phyloP scores from a whole-genome alignment of 2,113 vertebrate species.

The Dolichotis patagonum region DNA sequence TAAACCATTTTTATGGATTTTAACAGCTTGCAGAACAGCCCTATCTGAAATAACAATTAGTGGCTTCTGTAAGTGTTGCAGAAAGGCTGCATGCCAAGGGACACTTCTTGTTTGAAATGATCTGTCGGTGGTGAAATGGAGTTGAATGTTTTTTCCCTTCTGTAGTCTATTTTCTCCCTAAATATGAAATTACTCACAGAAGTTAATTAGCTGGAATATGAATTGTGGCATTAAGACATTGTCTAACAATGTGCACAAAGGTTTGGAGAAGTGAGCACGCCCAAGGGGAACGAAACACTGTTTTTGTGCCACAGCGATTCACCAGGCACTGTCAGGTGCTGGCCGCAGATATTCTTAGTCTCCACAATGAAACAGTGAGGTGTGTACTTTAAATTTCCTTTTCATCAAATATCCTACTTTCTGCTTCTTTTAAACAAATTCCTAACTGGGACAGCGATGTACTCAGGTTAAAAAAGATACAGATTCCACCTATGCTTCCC shows the following conservation, averaged over 20 bases:
- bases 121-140: background rate
- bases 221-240: background rate
- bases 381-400: background rate
- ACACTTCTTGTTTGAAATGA: background rate
- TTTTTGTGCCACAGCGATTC: accelerated
- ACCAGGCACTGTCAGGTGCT: accelerated
- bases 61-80: background rate
- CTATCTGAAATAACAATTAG: background rate
- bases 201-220: background rate
- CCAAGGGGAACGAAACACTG: background rate
- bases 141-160: background rate
- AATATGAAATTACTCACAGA: background rate
- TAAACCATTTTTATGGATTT: background rate
- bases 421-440: background rate
- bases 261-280: background rate
- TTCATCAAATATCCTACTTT: background rate
- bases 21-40: background rate
- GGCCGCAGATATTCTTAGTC: background rate
- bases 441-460: background rate
- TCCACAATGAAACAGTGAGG: background rate
- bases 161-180: background rate
- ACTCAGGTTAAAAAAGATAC: background rate
- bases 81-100: background rate
- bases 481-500: accelerated
- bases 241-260: accelerated